Percentiles rank a stretch among this genome's conserved stretches.
Conservation (phyloP, 2,113 vertebrate species). For the Capra hircus region DNA sequence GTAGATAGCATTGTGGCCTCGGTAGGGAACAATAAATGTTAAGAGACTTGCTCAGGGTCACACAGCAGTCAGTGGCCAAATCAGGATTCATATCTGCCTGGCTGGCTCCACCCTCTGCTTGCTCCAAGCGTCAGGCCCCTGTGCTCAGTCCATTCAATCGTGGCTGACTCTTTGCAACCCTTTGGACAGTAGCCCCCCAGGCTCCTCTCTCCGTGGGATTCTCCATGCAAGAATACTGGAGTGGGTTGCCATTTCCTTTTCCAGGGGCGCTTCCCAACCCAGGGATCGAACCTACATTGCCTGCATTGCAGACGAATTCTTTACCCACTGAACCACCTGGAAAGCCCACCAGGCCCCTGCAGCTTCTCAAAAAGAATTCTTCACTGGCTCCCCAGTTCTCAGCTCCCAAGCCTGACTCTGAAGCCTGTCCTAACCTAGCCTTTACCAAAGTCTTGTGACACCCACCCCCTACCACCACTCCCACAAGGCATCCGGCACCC, state of each 20-base stretch:
- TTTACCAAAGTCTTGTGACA: neutral
- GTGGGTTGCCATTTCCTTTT: neutral
- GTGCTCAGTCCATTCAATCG: neutral
- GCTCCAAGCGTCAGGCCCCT: neutral
- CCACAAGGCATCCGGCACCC: no score
- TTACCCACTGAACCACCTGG: neutral
- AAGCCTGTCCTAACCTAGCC: neutral
- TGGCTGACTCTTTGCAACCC: neutral
- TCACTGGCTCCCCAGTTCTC: neutral
- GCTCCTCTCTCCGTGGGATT: neutral
- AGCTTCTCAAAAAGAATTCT: neutral
- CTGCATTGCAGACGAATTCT: neutral
- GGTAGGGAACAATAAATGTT: neutral
- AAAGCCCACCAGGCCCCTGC: neutral
- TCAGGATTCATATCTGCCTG: neutral
- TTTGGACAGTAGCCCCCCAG: neutral
- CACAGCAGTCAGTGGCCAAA: neutral
- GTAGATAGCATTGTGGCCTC: neutral
- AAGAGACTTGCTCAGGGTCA: neutral
- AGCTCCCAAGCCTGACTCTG: neutral
- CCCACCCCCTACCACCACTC: fast-evolving
- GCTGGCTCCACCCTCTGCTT: neutral
- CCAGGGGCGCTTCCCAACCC: neutral
- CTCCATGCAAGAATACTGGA: neutral
- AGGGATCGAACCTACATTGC: neutral